Evolutionary conservation across 2,888 invertebrate genomes (phyloP).

Genomic region (Glaucopsyche alexis): DNA sequence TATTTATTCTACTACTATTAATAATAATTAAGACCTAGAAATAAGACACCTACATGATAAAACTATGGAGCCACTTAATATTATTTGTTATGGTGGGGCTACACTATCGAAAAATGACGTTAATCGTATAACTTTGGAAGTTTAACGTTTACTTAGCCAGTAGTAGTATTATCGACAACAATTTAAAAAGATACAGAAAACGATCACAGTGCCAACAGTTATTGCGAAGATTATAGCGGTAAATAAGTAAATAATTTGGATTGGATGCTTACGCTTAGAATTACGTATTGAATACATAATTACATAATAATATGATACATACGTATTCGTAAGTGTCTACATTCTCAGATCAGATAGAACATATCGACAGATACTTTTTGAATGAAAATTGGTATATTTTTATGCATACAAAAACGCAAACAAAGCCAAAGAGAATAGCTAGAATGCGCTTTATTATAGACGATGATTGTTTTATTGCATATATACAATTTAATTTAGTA

Average conservation of each 20-base stretch:
- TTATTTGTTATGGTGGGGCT: background rate
- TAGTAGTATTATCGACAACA: no score
- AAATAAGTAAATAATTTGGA: background rate
- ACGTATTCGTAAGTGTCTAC: no score
- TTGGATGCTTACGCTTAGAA: background rate
- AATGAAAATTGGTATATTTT: no score
- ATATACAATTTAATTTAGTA: conserved; percentile 3
- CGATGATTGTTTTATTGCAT: conserved; percentile 5
- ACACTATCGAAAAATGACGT: background rate
- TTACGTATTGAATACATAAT: background rate
- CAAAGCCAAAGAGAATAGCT: no score
- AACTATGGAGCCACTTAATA: background rate
- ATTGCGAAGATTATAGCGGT: background rate
- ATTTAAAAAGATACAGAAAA: no score
- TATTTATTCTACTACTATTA: conserved; percentile 4
- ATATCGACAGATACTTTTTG: no score
- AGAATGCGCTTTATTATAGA: background rate
- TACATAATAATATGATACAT: no score
- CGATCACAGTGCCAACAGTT: no score
- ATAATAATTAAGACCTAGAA: conserved; percentile 1
- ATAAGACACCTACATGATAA: background rate
- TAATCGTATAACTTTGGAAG: background rate
- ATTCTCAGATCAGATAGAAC: no score
- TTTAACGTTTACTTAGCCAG: no score
- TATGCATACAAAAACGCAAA: no score